These are phyloP conservation scores for Hoplodrina blanda DNA, from an alignment of 2,888 invertebrate genomes.

Conservation along the genomic window DNA sequence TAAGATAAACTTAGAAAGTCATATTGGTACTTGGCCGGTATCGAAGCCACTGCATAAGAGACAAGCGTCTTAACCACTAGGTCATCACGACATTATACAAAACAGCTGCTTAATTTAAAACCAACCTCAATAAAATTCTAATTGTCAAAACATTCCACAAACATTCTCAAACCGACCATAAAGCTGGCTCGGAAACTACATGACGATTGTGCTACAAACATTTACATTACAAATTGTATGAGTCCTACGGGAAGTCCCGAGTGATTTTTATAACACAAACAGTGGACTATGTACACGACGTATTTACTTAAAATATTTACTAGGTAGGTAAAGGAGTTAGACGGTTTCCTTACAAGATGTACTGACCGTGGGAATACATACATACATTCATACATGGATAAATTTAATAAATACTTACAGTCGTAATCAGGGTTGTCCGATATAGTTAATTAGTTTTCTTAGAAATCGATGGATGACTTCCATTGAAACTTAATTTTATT, in stretches of 20 bases:
- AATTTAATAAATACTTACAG: too few relatives aligned
- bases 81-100: too few relatives aligned
- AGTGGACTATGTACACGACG: slow-evolving; percentile 22
- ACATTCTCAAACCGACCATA: slow-evolving; percentile 22
- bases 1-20: too few relatives aligned
- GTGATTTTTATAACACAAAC: slow-evolving; percentile 63
- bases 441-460: too few relatives aligned
- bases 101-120: background rate
- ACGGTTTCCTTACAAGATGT: slow-evolving; percentile 9
- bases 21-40: too few relatives aligned
- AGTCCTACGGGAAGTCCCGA: slow-evolving; percentile 69
- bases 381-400: too few relatives aligned
- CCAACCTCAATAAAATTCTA: slow-evolving; percentile 16
- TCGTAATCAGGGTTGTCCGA: too few relatives aligned
- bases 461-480: too few relatives aligned
- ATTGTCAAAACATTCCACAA: slow-evolving; percentile 26
- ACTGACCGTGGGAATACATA: background rate
- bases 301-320: slow-evolving; percentile 53
- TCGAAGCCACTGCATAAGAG: too few relatives aligned
- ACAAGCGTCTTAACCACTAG: too few relatives aligned
- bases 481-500: too few relatives aligned
- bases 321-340: slow-evolving; percentile 5
- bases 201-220: slow-evolving; percentile 44
- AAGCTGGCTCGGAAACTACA: slow-evolving; percentile 35
- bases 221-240: slow-evolving; percentile 78